A percentile compares a stretch with the other conserved stretches of the same genome.
These are phyloP conservation scores for Sebastes itinus DNA, from an alignment of 2,797 vertebrate species.

Conservation along the genomic window DNA sequence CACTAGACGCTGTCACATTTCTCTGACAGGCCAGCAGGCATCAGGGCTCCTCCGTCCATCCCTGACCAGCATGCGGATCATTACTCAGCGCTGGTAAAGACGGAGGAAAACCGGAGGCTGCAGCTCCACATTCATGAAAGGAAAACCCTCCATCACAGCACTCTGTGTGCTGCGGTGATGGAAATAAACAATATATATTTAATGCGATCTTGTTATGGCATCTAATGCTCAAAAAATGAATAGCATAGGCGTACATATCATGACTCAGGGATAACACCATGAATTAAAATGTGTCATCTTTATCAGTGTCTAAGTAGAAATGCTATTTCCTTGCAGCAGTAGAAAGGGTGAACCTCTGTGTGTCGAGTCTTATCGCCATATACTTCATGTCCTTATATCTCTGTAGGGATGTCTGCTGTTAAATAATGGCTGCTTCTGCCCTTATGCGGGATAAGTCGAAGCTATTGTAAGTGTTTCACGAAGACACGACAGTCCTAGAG, in stretches of 20 bases:
- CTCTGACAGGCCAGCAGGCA: conserved; percentile 79
- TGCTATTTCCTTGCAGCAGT: not conserved
- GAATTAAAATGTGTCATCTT: conserved; percentile 26
- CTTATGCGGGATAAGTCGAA: conserved; percentile 3
- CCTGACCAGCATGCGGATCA: conserved; percentile 65
- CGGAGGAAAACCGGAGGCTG: conserved; percentile 27
- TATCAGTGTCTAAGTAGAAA: conserved; percentile 2
- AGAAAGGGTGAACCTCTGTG: conserved; percentile 17
- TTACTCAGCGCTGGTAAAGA: conserved; percentile 54
- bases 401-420: conserved; percentile 25
- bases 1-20: conserved; percentile 74
- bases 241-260: not conserved
- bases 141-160: conserved; percentile 18
- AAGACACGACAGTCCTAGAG: conserved; percentile 3
- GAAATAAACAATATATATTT: conserved; percentile 32
- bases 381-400: conserved; percentile 35
- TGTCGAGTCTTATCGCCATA: conserved; percentile 21
- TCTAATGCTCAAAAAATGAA: conserved; percentile 1
- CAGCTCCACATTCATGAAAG: not conserved
- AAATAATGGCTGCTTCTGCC: conserved; percentile 31
- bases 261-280: conserved; percentile 1
- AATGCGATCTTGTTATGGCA: not conserved
- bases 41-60: conserved; percentile 58
- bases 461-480: conserved; percentile 22
- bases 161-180: not conserved